phyloP scores from a whole-genome alignment of 2,888 invertebrate genomes.

The Noctua comes region DNA sequence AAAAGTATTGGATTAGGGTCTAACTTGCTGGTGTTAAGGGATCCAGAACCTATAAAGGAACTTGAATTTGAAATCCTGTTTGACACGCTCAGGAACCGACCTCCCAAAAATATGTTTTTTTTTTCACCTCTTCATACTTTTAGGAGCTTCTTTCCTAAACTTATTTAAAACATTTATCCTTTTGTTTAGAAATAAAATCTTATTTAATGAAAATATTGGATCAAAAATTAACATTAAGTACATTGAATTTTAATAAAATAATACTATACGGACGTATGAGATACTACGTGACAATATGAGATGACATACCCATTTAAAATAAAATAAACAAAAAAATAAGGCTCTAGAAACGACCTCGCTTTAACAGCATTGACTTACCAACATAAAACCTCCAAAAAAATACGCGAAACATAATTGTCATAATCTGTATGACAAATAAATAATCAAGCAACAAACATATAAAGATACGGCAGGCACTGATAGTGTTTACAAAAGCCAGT shows the following conservation, averaged over 20 bases:
- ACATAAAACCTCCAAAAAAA: constrained; percentile 4
- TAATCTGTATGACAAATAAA: constrained; percentile 36
- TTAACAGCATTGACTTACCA: constrained; percentile 5
- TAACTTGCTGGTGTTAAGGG: too few species aligned
- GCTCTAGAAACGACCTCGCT: neutral
- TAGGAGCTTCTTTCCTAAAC: neutral
- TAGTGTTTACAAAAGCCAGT: constrained; percentile 53
- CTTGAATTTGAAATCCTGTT: too few species aligned
- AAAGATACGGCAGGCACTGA: constrained; percentile 30
- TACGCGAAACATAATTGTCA: constrained; percentile 21
- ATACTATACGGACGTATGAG: neutral
- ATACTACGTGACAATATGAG: neutral
- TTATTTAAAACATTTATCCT: neutral
- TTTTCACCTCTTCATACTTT: too few species aligned
- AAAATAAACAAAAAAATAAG: neutral
- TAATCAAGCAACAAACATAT: constrained; percentile 27
- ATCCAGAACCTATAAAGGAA: too few species aligned
- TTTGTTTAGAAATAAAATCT: neutral
- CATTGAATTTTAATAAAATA: neutral
- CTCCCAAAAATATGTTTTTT: too few species aligned
- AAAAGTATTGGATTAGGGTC: too few species aligned
- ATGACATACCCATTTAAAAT: neutral
- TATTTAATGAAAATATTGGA: neutral
- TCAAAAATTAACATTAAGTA: neutral
- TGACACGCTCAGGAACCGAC: too few species aligned